Base-by-base conservation (phyloP, 1,140 invertebrate genomes). In the Bombus turneri region DNA sequence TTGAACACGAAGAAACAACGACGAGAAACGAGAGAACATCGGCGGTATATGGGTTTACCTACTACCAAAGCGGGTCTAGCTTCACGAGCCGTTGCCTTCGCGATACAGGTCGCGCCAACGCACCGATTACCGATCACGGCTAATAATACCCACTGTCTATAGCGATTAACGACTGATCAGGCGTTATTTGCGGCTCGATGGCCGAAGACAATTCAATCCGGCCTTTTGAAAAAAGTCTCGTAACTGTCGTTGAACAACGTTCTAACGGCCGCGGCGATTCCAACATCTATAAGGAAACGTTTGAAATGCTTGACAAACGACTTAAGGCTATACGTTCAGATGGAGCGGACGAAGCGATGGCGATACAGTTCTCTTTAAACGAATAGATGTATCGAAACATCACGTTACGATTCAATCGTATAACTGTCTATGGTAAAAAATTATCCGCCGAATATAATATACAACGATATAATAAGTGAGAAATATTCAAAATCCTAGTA, bases 91-190 rank as follows among this genome's bases (percentile, higher is more conserved):
- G 66, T 13, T 80, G 75, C 87, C 43, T 47, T 47, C 43, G 43
- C 43, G 43, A 57, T 87, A 84, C 75, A 59, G 34, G 8, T 73
- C 57, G 64, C 71, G 57, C 62, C 81, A 64, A 39, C 81, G 74
- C 62, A 64, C 13, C 76, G 10, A 88, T 77, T 80, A 34, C n/a
- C 39, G 68, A 59, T 69, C 41, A 75, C 34, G 62, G 31, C n/a
- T 88, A 88, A 88, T 88, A 88, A 88, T 83, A 86, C 53, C 78
- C 86, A 87, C 83, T 71, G 77, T 86, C 76, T 22, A 72, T 34
- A 53, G 47, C 86, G 83, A 88, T 89, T 83, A 83, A 86, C 74
- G 72, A 86, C 71, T 34, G 87, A 89, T 79, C 83, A 18, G 66
- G 72, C 76, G 53, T 9, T 41, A 68, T 79, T 88, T 34, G 34